Conservation (phyloP, 1,140 invertebrate genomes). For the Zaprionus tsacasi region DNA sequence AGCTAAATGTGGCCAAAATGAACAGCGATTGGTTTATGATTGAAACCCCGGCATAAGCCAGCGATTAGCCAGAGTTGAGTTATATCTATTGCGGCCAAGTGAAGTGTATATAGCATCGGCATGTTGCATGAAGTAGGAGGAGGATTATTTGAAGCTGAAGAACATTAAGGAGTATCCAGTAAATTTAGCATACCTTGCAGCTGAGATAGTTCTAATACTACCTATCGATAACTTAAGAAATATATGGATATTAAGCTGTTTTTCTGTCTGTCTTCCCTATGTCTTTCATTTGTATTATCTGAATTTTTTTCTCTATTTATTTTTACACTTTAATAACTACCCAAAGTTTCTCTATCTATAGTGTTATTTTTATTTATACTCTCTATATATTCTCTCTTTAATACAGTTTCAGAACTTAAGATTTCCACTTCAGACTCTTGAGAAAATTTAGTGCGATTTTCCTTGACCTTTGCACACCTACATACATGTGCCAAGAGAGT, state of each 20-base stretch:
- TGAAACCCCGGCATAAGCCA: conserved; percentile 1
- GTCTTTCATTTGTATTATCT: no score
- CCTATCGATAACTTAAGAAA: no score
- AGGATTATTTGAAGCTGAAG: neutral
- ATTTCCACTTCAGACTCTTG: neutral
- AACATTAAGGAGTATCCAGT: neutral
- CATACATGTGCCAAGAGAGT: neutral
- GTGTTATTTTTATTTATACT: no score
- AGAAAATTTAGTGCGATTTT: neutral
- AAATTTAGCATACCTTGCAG: no score
- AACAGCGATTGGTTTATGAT: conserved; percentile 40
- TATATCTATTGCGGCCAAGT: conserved; percentile 3
- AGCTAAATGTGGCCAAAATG: conserved; percentile 43
- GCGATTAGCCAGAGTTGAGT: conserved; percentile 19
- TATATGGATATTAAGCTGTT: neutral
- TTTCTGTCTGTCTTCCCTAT: neutral
- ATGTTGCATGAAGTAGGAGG: neutral
- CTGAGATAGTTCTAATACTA: no score
- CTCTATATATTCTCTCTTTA: neutral
- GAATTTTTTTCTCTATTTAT: no score
- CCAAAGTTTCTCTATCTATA: no score
- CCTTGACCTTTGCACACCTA: conserved; percentile 23
- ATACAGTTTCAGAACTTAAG: neutral
- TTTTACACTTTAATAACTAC: no score
- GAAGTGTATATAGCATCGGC: neutral